Base-by-base conservation (phyloP, 2,113 vertebrate species). In the Elaphurus davidianus region DNA sequence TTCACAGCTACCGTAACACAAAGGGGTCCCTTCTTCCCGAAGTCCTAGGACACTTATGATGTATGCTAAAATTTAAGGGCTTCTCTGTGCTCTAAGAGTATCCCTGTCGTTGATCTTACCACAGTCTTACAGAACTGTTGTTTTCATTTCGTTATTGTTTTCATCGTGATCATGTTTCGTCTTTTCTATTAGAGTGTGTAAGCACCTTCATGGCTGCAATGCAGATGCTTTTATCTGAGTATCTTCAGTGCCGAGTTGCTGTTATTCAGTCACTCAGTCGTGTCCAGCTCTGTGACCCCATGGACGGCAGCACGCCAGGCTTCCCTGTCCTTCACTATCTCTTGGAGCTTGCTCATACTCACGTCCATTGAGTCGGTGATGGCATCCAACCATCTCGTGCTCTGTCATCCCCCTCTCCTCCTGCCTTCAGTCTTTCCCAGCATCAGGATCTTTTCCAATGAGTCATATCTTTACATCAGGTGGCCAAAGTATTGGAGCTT, bases 21-120 rank as follows among this genome's bases (percentile, higher is more conserved):
- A 84, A n/a, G 36, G 7, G 17, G 16, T 6, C 5, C 1, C 30
- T 59, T 10, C 84, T 8, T 92, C 19, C 40, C 55, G 43, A 19
- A 15, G 17, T 19, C 76, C 40, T 59, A 3, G 67, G 47, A 19
- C 9, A 6, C 23, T 21, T 45, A 36, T 9, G 57, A 4, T 17
- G 9, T 17, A 6, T 33, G 3, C 16, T 27, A 0, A 57, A 36
- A 47, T 2, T 28, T 40, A 19, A 25, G 12, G 54, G 9, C 8
- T 85, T 7, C 40, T 2, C 40, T 54, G 16, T 62, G 3, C 6
- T n/a, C 47, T 50, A 40, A 90, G 47, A 60, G 19, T 0, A 40
- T 1, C 36, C 78, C 45, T n/a, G 2, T 25, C 13, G 6, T 30
- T 54, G 40, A 21, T 60, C 10, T 79, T 30, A n/a, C 21, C 25